Base-by-base conservation (phyloP, 2,888 invertebrate genomes). In the Toxonevra muliebris region DNA sequence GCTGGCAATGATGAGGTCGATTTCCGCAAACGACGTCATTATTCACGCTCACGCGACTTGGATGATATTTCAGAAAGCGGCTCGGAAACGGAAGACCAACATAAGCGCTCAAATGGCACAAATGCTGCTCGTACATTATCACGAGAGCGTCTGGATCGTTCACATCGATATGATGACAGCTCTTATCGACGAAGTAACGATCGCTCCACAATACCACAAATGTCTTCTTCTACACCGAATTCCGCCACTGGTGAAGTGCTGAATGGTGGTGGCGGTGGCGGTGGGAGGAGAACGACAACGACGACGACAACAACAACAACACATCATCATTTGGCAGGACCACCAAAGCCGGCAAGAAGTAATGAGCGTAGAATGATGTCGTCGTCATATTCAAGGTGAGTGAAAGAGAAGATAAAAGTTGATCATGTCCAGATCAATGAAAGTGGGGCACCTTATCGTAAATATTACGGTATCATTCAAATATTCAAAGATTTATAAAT, bases 21-120 rank as follows among this genome's bases (percentile, higher is more conserved):
- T 69, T 79, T 81, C 66, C 80, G 82, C 17, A 82, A 82, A 67
- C 73, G 82, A 3, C 83, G 84, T 12, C 83, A 84, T 19, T 84
- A 82, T 15, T 85, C 88, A 1, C 80, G 85, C n/a, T 84, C 85
- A 2, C 85, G 88, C n/a, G 82, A 84, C 58, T 76, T 86, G 30
- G 87, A 87, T 74, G 82, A 85, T 58, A 85, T 86, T 53, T 85
- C 85, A 0, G 85, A 86, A 76, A 86, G 85, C 62, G 85, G 84
- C 50, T 85, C 85, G 1, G 85, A 86, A 67, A 82, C 83, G 11
- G 85, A 85, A 74, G 81, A 82, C 12, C 76, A 77, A 50, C 78
- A 81, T 55, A 80, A 80, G 61, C 76, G 82, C 10, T 75, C 75
- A 1, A 68, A 75, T 53, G 71, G 73, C 15, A 60, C 40, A 5